Conservation (phyloP, 37 sponge, comb jelly and placozoan genomes). For the Trichoplax adhaerens region DNA sequence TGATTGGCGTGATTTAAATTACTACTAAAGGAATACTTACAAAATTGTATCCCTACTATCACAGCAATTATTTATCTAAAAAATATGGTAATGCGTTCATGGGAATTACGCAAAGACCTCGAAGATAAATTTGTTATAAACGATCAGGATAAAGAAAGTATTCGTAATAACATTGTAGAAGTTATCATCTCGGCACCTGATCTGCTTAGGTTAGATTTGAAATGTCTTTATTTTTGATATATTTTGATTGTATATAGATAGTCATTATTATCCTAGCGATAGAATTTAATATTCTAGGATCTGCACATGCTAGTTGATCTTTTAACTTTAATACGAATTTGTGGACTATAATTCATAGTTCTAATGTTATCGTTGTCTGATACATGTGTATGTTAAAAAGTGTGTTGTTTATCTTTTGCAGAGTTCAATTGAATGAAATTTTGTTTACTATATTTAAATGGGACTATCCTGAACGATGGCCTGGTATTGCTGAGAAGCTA, state of each 20-base stretch:
- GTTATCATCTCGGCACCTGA: slow-evolving; percentile 52
- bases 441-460: slow-evolving; percentile 50
- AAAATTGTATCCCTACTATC: too few relatives aligned
- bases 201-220: slow-evolving; percentile 30
- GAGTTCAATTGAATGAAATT: slow-evolving; percentile 63
- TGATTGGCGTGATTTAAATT: too few relatives aligned
- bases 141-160: slow-evolving; percentile 27
- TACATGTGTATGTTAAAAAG: not conserved
- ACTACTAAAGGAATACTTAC: too few relatives aligned
- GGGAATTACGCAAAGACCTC: slow-evolving; percentile 45
- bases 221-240: too few relatives aligned
- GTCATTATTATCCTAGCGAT: too few relatives aligned
- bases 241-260: too few relatives aligned
- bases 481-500: slow-evolving; percentile 31
- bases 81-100: slow-evolving; percentile 59
- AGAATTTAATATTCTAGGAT: too few relatives aligned
- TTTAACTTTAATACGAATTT: too few relatives aligned
- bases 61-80: slow-evolving; percentile 77
- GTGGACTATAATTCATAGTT: not conserved
- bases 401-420: not conserved
- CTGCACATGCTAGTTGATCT: too few relatives aligned
- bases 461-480: slow-evolving; percentile 78
- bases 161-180: slow-evolving; percentile 47
- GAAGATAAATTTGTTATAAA: slow-evolving; percentile 24
- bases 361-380: not conserved